Percentiles rank a stretch among this genome's conserved stretches.
Conservation (phyloP, 2,888 invertebrate species). For the Hirtodrosophila alboralis region DNA sequence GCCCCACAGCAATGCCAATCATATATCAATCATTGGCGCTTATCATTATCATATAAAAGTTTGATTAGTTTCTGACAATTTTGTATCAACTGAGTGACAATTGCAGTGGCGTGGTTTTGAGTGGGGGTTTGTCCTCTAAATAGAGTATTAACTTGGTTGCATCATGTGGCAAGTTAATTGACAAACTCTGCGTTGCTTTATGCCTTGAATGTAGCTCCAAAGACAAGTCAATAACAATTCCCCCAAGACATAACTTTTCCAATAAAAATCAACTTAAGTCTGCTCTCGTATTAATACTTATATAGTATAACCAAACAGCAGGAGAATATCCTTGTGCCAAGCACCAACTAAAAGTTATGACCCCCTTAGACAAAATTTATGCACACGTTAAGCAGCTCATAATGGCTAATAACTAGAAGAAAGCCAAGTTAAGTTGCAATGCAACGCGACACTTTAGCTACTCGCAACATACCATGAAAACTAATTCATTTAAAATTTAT, state of each 20-base stretch:
- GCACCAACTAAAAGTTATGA: slow-evolving; percentile 58
- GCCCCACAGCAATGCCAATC: slow-evolving; percentile 13
- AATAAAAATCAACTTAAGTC: slow-evolving; percentile 37
- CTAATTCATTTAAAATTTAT: slow-evolving; percentile 76
- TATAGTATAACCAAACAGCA: too few relatives aligned
- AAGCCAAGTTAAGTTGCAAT: slow-evolving; percentile 36
- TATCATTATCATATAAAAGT: slow-evolving; percentile 9
- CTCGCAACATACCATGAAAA: slow-evolving; percentile 54
- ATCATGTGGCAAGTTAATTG: slow-evolving; percentile 15
- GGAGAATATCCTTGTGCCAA: slow-evolving; percentile 51
- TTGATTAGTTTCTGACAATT: slow-evolving; percentile 27
- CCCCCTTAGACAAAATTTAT: slow-evolving; percentile 50
- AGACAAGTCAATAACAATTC: slow-evolving; percentile 18
- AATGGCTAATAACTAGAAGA: slow-evolving; percentile 35
- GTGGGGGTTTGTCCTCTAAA: neutral
- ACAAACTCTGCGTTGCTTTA: slow-evolving; percentile 28
- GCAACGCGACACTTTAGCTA: slow-evolving; percentile 48
- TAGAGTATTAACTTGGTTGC: too few relatives aligned
- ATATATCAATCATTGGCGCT: slow-evolving; percentile 48
- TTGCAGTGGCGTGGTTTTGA: neutral
- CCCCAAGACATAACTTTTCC: slow-evolving; percentile 24
- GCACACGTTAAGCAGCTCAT: slow-evolving; percentile 64
- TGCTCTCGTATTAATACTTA: neutral
- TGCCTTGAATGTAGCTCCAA: slow-evolving; percentile 3
- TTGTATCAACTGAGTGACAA: slow-evolving; percentile 7